Evolutionary conservation across 92 coral and sea anemone species (phyloP).

Genomic region (Porites divaricata): DNA sequence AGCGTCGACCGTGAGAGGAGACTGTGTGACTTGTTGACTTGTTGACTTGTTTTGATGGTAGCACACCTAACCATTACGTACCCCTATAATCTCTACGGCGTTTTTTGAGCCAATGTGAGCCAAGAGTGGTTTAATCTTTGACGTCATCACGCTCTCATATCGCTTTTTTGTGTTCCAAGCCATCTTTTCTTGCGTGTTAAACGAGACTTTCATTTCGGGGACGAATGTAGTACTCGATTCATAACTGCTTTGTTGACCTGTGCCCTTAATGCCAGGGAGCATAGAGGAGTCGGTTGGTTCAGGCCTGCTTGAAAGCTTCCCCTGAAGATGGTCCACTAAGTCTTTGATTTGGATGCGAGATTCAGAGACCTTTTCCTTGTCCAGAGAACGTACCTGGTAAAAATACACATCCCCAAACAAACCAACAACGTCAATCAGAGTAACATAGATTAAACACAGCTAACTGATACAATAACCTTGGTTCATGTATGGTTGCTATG

Average conservation of each 20-base stretch:
- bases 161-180: conserved; percentile 83
- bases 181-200: conserved; percentile 81
- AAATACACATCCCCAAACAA: not conserved
- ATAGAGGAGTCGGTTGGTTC: conserved; percentile 66
- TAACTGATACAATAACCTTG: too few species aligned
- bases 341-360: conserved; percentile 66
- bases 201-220: conserved; percentile 83
- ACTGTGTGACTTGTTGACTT: too few species aligned
- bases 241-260: conserved; percentile 48
- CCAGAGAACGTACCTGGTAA: conserved; percentile 78
- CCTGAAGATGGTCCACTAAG: conserved; percentile 81
- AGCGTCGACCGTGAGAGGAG: too few species aligned
- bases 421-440: not conserved
- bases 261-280: conserved; percentile 54
- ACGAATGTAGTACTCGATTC: conserved; percentile 47
- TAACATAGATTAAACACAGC: too few species aligned
- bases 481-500: too few species aligned
- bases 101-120: conserved; percentile 72
- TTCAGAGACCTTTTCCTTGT: conserved; percentile 83
- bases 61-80: conserved; percentile 27
- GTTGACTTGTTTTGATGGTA: too few species aligned
- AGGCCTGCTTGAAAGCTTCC: conserved; percentile 62
- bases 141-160: conserved; percentile 87
- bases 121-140: conserved; percentile 83
- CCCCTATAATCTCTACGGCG: conserved; percentile 90